Evolutionary conservation across 2,113 vertebrate species (phyloP).

Genomic region (Guaruba guarouba): DNA sequence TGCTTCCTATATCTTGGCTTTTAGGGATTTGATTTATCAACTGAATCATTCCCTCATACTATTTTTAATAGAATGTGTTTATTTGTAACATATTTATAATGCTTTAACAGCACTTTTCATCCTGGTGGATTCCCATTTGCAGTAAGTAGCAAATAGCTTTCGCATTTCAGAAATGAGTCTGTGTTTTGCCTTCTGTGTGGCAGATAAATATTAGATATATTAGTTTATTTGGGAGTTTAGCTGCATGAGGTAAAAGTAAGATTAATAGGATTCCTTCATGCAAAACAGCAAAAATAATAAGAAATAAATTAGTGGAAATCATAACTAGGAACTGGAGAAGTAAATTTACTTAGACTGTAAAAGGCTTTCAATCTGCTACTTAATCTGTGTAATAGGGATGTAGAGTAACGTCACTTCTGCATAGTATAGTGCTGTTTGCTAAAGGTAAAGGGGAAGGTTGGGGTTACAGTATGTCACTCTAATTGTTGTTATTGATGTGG

Average conservation of each 20-base stretch:
- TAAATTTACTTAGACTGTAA: not conserved
- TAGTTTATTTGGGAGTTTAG: not conserved
- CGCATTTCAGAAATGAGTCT: not conserved
- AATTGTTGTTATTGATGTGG: not conserved
- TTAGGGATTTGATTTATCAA: not conserved
- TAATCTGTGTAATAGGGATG: not conserved
- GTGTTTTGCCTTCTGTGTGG: not conserved
- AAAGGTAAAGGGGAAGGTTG: not conserved
- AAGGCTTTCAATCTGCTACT: not conserved
- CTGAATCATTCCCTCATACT: not conserved
- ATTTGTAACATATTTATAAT: not conserved
- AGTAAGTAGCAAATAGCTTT: not conserved
- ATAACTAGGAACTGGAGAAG: not conserved
- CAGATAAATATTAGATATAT: not conserved
- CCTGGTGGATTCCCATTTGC: not conserved
- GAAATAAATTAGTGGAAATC: not conserved
- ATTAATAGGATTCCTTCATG: not conserved
- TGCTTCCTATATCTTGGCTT: not conserved
- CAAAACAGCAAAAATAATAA: not conserved
- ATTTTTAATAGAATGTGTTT: not conserved
- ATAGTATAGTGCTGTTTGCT: not conserved
- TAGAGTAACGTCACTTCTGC: not conserved
- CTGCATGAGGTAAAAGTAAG: not conserved
- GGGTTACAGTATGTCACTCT: not conserved
- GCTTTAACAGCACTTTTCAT: not conserved